Conservation (phyloP, 2,113 vertebrate species). For the Dascyllus trimaculatus region DNA sequence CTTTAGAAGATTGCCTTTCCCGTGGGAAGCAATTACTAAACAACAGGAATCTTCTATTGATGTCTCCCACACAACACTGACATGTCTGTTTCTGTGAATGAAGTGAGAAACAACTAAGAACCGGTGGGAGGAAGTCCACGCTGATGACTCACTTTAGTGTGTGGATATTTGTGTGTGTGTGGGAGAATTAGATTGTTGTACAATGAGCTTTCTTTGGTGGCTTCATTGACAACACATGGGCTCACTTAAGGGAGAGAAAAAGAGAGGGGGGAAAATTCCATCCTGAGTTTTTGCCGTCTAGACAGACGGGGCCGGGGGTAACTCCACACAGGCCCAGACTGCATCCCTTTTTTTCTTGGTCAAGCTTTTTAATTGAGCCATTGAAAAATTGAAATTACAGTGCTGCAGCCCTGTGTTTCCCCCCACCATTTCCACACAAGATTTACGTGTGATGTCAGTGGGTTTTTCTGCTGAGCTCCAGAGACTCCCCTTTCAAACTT, state of each 20-base stretch:
- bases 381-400: conserved; percentile 82
- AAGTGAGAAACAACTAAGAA: conserved; percentile 76
- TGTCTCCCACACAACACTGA: conserved; percentile 72
- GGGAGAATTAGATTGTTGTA: conserved; percentile 71
- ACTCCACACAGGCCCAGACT: conserved; percentile 54
- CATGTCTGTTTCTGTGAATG: conserved; percentile 83
- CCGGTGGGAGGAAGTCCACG: conserved; percentile 77
- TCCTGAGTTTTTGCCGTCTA: conserved; percentile 84
- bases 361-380: conserved; percentile 81
- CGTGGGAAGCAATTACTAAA: conserved; percentile 58
- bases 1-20: conserved; percentile 74
- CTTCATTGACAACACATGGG: conserved; percentile 87
- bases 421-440: conserved; percentile 57
- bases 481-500: conserved; percentile 22
- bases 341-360: conserved; percentile 50
- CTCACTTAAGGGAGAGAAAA: conserved; percentile 75
- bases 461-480: conserved; percentile 24
- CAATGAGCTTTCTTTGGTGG: conserved; percentile 81
- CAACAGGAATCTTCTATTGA: conserved; percentile 70
- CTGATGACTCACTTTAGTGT: conserved; percentile 82
- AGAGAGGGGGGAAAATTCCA: conserved; percentile 77
- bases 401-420: conserved; percentile 55
- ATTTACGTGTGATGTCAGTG: conserved; percentile 74
- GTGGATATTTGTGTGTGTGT: conserved; percentile 28
- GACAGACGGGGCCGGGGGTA: conserved; percentile 80